A percentile compares a stretch with the other conserved stretches of the same genome.
phyloP scores from a whole-genome alignment of 2,113 vertebrate genomes.

The Entomyzon cyanotis region DNA sequence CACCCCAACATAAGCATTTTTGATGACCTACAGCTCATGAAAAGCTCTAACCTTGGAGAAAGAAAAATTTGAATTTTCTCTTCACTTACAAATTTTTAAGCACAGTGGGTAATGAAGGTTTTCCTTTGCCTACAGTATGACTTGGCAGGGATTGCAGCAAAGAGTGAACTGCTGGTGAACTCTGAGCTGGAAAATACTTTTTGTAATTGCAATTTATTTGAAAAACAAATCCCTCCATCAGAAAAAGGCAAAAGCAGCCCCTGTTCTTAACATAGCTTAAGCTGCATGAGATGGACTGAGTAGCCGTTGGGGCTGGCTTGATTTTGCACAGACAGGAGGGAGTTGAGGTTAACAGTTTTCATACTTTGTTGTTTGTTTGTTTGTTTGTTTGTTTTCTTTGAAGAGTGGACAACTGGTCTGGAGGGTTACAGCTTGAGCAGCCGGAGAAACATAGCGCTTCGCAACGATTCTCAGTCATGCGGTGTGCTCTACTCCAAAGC shows the following conservation, averaged over 20 bases:
- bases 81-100: background rate
- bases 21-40: background rate
- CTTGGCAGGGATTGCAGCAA: background rate
- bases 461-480: constrained; percentile 80
- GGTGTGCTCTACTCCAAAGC: constrained; percentile 91
- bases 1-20: background rate
- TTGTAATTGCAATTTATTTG: background rate
- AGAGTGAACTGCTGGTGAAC: background rate
- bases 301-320: fast-evolving
- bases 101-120: background rate
- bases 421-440: constrained; percentile 97
- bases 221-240: background rate
- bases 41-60: background rate
- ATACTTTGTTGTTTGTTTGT: background rate
- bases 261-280: background rate
- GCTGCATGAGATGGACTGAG: background rate
- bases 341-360: background rate
- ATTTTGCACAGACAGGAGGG: background rate
- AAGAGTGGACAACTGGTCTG: constrained; percentile 88
- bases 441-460: constrained; percentile 90
- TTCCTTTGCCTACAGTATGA: background rate
- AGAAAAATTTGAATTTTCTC: background rate
- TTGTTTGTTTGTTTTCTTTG: background rate
- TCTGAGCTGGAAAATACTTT: background rate
- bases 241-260: background rate